Base-by-base conservation (phyloP, 2,888 invertebrate species). In the Hemicrepidius hirtus region DNA sequence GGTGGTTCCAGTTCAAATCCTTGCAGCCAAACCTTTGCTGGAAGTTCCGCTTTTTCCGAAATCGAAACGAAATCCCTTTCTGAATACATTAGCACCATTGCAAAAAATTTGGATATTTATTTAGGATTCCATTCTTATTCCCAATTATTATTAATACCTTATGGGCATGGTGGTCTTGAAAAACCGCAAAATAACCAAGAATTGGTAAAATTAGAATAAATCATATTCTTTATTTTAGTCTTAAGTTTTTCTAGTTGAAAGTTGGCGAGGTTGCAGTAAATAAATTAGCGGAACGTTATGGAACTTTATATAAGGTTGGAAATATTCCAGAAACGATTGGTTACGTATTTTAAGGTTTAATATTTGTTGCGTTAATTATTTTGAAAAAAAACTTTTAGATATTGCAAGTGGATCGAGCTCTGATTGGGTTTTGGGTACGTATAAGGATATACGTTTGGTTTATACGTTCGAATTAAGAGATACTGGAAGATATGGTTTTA, bases 391-490 rank as follows among this genome's bases (percentile, higher is more conserved):
- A 9, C n/a, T n/a, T 59, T 20, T 81, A 91, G 91, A 91, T 82
- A 86, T 88, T 0, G 90, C 91, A 0, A 89, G 91, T 1, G 93
- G 93, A 0, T 87, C 88, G 0, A 88, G 91, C 7, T 87, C 90
- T 59, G 95, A 95, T 81, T 95, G 93, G 92, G 93, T 90, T 0
- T 92, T 93, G 78, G 91, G 89, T 6, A 87, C 90, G 0, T 88
- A 88, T 53, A 28, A 21, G 12, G 89, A 90, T 20, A 89, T 91
- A 0, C 91, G 91, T 1, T 87, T 93, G 10, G 87, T 90, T 0
- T 92, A 53, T 68, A 91, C 91, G 0, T 91, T 91, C 74, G 91
- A 92, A 79, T 87, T 94, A 0, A 87, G 93, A 12, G 93, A 93
- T 79, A 86, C 82, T 0, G 90, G 92, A 0, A 69, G 80, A 28